Base-by-base conservation (phyloP, 1,140 invertebrate species). In the Frieseomelitta varia region DNA sequence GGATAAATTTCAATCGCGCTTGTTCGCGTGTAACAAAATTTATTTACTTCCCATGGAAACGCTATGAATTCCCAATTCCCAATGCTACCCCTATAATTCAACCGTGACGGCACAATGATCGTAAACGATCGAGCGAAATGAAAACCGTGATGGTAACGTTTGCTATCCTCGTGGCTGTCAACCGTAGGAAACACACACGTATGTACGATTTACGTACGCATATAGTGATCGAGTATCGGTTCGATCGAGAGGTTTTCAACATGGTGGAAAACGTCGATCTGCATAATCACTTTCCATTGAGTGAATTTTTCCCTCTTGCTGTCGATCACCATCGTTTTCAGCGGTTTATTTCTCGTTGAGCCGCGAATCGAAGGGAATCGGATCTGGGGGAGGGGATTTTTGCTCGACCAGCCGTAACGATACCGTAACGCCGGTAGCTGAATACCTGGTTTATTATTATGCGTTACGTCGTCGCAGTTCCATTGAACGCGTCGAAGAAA, bases 401-500 rank as follows among this genome's bases (percentile, higher is more conserved):
- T 77, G 84, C 80, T 85, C 83, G 79, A 24, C 51, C 73, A 86
- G 30, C 80, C 88, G 89, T 80, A 85, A 91, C 90, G 88, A 63
- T 87, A 67, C 68, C 86, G 90, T 91, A 90, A 90, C 75, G 14
- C 84, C 65, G 76, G 88, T 87, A 91, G 85, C 83, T 24, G 67
- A 68, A 83, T 67, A 76, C 30, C 24, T n/a, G 73, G 65, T 68
- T 89, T 77, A 71, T 88, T 88, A 88, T 82, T 85, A 86, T 69
- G 79, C 63, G 68, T 89, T 86, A 78, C 87, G 79, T 85, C 69
- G 79, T 27, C 68, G 47, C 47, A 17, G 68, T 85, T 85, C 80
- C 86, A 85, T 85, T 88, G 67, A 78, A 87, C 68, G 78, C 17
- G 30, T 14, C 27, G 53, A 73, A 85, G 78, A 80, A 85, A 58